phyloP scores from a whole-genome alignment of 2,888 invertebrate species.

The Oeneis ivallda region DNA sequence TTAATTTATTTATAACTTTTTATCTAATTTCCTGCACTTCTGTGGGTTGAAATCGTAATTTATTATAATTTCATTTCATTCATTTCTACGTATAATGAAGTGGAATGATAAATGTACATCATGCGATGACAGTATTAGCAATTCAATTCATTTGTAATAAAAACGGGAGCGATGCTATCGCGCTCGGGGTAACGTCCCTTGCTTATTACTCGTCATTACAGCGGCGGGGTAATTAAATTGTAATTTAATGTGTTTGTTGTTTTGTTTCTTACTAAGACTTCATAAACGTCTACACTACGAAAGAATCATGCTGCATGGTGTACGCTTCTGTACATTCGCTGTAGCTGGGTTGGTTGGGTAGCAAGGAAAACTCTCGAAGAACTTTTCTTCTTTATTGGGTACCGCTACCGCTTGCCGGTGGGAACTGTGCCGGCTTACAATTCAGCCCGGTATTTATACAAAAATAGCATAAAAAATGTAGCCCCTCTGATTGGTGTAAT shows the following conservation, averaged over 20 bases:
- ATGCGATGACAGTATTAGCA: constrained; percentile 59
- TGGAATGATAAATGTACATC: constrained; percentile 52
- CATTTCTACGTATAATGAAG: constrained; percentile 26
- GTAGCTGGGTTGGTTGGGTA: no score
- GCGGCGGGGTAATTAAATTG: constrained; percentile 29
- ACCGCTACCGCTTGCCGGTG: no score
- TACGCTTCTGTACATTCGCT: no score
- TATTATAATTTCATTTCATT: constrained; percentile 42
- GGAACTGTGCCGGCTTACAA: no score
- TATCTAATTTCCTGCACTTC: constrained; percentile 1
- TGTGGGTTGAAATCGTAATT: constrained; percentile 13
- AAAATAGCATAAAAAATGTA: no score
- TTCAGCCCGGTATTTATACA: no score
- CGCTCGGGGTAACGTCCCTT: constrained; percentile 54
- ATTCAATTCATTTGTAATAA: constrained; percentile 63
- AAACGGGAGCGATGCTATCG: constrained; percentile 59
- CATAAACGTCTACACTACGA: neutral
- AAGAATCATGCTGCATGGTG: no score
- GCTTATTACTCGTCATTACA: constrained; percentile 62
- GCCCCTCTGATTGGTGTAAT: no score
- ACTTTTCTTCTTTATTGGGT: no score
- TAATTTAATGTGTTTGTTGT: constrained; percentile 31
- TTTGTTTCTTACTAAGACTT: constrained; percentile 1
- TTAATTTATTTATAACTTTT: neutral
- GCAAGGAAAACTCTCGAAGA: no score